A percentile compares a stretch with the other conserved stretches of the same genome.
Conservation (phyloP, 2,113 vertebrate genomes). For the Leuciscus idus region DNA sequence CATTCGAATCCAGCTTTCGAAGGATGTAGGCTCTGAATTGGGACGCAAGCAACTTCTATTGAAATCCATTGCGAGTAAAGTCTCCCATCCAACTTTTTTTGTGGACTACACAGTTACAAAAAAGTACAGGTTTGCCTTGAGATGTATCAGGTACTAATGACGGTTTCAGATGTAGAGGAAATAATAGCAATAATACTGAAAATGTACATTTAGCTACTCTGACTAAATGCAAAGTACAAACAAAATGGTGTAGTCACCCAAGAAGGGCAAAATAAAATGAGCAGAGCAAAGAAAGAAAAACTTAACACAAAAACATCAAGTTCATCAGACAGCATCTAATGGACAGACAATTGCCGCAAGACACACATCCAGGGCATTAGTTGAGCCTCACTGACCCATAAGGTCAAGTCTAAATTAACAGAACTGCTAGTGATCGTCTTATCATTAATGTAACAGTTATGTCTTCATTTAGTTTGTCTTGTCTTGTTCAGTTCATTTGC, state of each 20-base stretch:
- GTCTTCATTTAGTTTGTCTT: no score
- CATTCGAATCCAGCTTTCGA: no score
- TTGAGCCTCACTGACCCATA: neutral
- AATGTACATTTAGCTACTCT: neutral
- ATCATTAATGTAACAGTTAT: neutral
- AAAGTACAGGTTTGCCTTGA: neutral
- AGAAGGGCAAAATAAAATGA: neutral
- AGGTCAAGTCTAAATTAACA: neutral
- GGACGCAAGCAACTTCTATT: no score
- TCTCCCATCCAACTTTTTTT: neutral
- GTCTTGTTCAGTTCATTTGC: no score
- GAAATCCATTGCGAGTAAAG: no score
- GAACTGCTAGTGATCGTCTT: neutral
- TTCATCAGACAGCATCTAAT: neutral
- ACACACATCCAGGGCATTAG: neutral
- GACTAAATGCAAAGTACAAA: neutral
- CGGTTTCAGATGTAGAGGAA: neutral
- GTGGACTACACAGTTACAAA: neutral
- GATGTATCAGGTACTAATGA: neutral
- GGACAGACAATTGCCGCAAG: neutral
- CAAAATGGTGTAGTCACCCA: neutral
- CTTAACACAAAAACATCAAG: neutral
- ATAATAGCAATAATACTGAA: neutral
- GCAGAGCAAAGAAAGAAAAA: neutral
- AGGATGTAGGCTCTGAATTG: no score